Base-by-base conservation (phyloP, 1,140 invertebrate genomes). In the Drosophila ohnishii region DNA sequence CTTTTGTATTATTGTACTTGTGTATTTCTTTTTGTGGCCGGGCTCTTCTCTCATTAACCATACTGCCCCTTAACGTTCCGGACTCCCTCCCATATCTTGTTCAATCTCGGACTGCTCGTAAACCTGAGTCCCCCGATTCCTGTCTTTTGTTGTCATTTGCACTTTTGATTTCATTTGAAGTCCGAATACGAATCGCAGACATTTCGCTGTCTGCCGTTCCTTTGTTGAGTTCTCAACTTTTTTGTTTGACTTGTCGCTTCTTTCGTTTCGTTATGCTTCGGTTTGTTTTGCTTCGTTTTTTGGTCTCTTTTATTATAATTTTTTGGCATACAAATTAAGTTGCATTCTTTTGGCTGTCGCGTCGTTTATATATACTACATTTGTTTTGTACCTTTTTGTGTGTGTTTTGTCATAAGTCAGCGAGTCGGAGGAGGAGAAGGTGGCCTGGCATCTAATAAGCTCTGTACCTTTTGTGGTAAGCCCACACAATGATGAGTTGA, bases 101-200 rank as follows among this genome's bases (percentile, higher is more conserved):
- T 39, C 34, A 34, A 37, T 51, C 40, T 55, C 19, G 28, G 13
- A 22, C 16, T 34, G 57, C 47, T 62, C 22, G 50, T 51, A 35
- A 71, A 70, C 51, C 51, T 40, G 65, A 71, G 53, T 59, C 65
- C 60, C 61, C 57, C 71, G 65, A 74, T 67, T 64, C 81, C 77
- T 59, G 81, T 67, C 82, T 85, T 82, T 85, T 85, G 82, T 78
- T 83, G 79, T 86, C 83, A 86, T 87, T 86, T 86, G 83, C 82
- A 86, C 82, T 86, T 86, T 86, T 86, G 83, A 86, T 86, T 86
- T 86, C 82, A 87, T 86, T 86, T 87, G 79, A 87, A 87, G 78
- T 82, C 76, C 70, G 60, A 63, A 34, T 64, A 35, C 37, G 47
- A 69, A 64, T 50, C 78, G 63, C 73, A 80, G 70, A 75, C 80